phyloP scores from a whole-genome alignment of 2,113 vertebrate genomes.

The Hystrix cristata region DNA sequence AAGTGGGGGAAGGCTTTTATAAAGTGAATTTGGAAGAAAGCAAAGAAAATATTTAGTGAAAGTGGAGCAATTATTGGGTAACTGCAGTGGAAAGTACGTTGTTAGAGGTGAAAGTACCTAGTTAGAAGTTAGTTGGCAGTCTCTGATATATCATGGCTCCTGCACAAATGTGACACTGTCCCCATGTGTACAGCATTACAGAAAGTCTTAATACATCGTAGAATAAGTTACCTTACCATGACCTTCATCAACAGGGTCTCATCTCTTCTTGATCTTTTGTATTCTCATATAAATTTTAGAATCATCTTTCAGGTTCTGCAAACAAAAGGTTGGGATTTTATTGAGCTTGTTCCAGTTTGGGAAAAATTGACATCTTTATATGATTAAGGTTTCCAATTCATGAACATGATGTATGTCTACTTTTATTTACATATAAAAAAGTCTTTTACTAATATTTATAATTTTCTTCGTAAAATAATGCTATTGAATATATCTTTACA shows the following conservation, averaged over 20 bases:
- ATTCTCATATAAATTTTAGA: slow-evolving; percentile 51
- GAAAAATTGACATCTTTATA: slow-evolving; percentile 6
- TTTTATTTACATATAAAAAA: slow-evolving; percentile 32
- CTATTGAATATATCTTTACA: not conserved
- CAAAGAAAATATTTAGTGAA: not conserved
- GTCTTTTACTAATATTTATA: not conserved
- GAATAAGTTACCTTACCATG: not conserved
- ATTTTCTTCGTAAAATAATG: slow-evolving; percentile 10
- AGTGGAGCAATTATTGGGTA: not conserved
- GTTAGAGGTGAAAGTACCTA: not conserved
- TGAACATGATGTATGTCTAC: not conserved
- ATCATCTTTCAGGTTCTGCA: not conserved
- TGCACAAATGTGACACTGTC: not conserved
- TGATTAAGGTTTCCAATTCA: slow-evolving; percentile 9
- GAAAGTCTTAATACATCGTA: not conserved
- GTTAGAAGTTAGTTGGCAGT: not conserved
- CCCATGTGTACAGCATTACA: not conserved
- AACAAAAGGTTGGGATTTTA: slow-evolving; percentile 8
- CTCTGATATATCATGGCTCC: not conserved
- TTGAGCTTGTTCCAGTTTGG: slow-evolving; percentile 11
- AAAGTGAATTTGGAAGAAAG: not conserved
- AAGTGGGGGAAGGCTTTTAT: not conserved
- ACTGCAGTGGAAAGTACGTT: not conserved
- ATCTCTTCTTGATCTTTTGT: not conserved
- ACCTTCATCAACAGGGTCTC: not conserved